phyloP scores from a whole-genome alignment of 2,797 vertebrate species.

The Scyliorhinus canicula region DNA sequence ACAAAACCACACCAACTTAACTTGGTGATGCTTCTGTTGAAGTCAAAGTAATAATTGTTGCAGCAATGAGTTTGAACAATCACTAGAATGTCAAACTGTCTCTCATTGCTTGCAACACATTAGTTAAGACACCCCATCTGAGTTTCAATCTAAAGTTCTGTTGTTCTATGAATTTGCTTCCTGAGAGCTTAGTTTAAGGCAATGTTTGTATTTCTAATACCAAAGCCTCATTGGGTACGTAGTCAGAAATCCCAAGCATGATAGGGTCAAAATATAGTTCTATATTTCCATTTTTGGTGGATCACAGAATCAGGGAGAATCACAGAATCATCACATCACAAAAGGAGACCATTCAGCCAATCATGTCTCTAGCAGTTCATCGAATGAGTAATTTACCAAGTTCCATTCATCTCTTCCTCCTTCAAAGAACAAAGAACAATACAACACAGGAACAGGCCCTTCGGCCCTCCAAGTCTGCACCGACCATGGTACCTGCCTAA shows the following conservation, averaged over 20 bases:
- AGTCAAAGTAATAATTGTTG: not conserved
- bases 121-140: not conserved
- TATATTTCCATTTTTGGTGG: not conserved
- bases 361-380: too few species aligned
- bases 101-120: not conserved
- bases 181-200: not conserved
- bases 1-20: too few species aligned
- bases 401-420: too few species aligned
- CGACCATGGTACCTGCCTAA: too few species aligned
- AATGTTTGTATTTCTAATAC: not conserved
- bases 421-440: too few species aligned
- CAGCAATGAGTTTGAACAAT: not conserved
- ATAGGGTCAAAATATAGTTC: not conserved
- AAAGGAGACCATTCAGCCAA: too few species aligned
- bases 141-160: not conserved
- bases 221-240: not conserved
- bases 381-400: too few species aligned
- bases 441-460: too few species aligned
- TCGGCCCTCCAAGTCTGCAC: too few species aligned
- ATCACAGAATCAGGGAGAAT: too few species aligned
- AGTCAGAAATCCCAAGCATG: not conserved
- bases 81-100: not conserved
- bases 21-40: not conserved
- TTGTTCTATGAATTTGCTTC: not conserved
- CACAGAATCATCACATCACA: too few species aligned